phyloP scores from a whole-genome alignment of 2,888 invertebrate species.

The Ferdinandea cuprea region DNA sequence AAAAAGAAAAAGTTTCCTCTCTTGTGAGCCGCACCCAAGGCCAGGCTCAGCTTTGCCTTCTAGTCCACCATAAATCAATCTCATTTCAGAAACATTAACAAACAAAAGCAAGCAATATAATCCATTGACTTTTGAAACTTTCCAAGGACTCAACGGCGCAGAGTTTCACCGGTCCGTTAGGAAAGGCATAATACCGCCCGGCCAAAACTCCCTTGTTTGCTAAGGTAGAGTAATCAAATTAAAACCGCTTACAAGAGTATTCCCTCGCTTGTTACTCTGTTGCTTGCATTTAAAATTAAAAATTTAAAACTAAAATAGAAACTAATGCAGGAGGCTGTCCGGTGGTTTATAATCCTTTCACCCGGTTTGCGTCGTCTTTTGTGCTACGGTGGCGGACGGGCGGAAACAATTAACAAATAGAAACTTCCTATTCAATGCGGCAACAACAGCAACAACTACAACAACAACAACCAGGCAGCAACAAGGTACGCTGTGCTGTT shows the following conservation, averaged over 20 bases:
- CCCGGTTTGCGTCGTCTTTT: not conserved
- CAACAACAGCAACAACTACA: slow-evolving; percentile 27
- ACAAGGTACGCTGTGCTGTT: too few relatives aligned
- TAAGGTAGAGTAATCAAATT: slow-evolving; percentile 31
- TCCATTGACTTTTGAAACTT: slow-evolving; percentile 35
- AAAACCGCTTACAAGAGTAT: slow-evolving; percentile 11
- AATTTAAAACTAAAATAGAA: slow-evolving; percentile 1
- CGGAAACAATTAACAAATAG: slow-evolving; percentile 45
- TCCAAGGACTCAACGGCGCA: slow-evolving; percentile 22
- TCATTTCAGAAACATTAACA: slow-evolving; percentile 18
- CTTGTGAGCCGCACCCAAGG: not conserved
- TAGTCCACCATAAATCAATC: slow-evolving; percentile 29
- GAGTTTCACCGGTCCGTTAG: not conserved
- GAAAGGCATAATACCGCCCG: not conserved
- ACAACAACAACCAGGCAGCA: too few relatives aligned
- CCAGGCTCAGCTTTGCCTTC: not conserved
- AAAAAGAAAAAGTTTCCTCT: too few relatives aligned
- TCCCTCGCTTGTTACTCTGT: slow-evolving; percentile 12
- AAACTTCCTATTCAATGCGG: slow-evolving; percentile 20
- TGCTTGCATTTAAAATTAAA: slow-evolving; percentile 43
- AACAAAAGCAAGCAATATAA: slow-evolving; percentile 18
- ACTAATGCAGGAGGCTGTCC: slow-evolving; percentile 30
- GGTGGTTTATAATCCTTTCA: not conserved
- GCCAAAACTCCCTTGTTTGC: not conserved
- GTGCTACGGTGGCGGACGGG: too few relatives aligned